Conservation (phyloP, 1,140 invertebrate species). For the Drosophila fuyamai region DNA sequence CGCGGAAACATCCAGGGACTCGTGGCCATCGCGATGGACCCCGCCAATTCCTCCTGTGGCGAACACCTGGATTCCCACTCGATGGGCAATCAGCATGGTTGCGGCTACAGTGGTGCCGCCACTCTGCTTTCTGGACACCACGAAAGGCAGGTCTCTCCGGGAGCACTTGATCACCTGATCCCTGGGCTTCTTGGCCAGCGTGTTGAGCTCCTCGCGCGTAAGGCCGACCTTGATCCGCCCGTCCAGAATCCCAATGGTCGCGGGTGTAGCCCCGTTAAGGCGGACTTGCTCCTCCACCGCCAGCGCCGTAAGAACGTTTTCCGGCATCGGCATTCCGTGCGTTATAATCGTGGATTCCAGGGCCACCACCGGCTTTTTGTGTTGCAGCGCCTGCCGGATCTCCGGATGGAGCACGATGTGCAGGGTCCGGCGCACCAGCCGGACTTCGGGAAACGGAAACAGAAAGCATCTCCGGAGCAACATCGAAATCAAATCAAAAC, state of each 20-base stretch:
- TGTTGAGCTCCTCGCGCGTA: constrained; percentile 87
- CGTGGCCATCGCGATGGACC: constrained; percentile 95
- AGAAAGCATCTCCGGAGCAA: constrained; percentile 15
- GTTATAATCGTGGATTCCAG: constrained; percentile 99
- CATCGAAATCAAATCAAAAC: constrained; percentile 44
- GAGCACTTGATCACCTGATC: constrained; percentile 90
- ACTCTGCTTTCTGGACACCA: constrained; percentile 89
- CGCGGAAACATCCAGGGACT: constrained; percentile 96
- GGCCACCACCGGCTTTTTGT: constrained; percentile 89
- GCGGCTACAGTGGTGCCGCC: constrained; percentile 98
- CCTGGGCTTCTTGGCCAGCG: constrained; percentile 86
- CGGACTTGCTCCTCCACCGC: constrained; percentile 92
- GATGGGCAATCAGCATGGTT: constrained; percentile 94
- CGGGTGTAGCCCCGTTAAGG: constrained; percentile 93
- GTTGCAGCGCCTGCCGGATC: constrained; percentile 55
- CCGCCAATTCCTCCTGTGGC: constrained; percentile 97
- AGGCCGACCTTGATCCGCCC: constrained; percentile 95
- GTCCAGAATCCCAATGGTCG: constrained; percentile 95
- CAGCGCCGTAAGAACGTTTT: constrained; percentile 94
- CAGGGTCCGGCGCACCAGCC: constrained; percentile 3
- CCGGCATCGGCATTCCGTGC: constrained; percentile 98
- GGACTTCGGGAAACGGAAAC: constrained; percentile 10
- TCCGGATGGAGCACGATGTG: constrained; percentile 68
- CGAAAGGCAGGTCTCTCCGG: constrained; percentile 93
- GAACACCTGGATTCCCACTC: constrained; percentile 95